These are phyloP conservation scores for Bombus waltoni DNA, from an alignment of 1,140 invertebrate species.

Conservation along the genomic window DNA sequence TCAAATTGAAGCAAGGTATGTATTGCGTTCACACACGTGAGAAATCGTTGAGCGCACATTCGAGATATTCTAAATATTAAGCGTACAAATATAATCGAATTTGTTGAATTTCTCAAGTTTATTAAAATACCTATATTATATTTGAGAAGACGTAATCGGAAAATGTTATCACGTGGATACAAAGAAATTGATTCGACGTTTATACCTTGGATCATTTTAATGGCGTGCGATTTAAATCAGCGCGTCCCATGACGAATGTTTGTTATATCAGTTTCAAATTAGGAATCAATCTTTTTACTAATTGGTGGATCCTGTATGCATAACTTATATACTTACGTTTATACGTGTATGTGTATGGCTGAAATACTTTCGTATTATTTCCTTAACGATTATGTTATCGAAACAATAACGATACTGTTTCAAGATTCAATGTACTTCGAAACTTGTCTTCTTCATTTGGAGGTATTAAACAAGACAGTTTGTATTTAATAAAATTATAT, in stretches of 20 bases:
- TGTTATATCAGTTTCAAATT: not conserved
- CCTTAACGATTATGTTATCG: not conserved
- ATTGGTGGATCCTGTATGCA: not conserved
- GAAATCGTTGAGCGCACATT: not conserved
- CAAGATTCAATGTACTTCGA: not conserved
- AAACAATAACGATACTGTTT: not conserved
- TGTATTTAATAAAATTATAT: not conserved
- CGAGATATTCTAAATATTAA: constrained; percentile 42
- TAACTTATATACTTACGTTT: not conserved
- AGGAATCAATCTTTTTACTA: constrained; percentile 14
- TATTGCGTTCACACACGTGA: not conserved
- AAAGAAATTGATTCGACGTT: constrained; percentile 13
- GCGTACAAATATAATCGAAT: constrained; percentile 36
- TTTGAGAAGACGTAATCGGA: not conserved
- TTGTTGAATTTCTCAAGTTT: constrained; percentile 50
- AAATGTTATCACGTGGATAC: not conserved
- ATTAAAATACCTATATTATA: constrained; percentile 32
- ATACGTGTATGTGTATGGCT: not conserved
- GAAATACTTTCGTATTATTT: not conserved
- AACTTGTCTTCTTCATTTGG: not conserved
- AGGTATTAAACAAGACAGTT: not conserved
- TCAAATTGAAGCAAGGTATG: not conserved
- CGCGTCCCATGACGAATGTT: not conserved
- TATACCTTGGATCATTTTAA: not conserved
- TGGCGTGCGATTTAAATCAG: not conserved